Percentiles rank a stretch among this genome's conserved stretches.
These are phyloP conservation scores for Heliothis subflexa DNA, from an alignment of 1,140 invertebrate species.

Conservation along the genomic window DNA sequence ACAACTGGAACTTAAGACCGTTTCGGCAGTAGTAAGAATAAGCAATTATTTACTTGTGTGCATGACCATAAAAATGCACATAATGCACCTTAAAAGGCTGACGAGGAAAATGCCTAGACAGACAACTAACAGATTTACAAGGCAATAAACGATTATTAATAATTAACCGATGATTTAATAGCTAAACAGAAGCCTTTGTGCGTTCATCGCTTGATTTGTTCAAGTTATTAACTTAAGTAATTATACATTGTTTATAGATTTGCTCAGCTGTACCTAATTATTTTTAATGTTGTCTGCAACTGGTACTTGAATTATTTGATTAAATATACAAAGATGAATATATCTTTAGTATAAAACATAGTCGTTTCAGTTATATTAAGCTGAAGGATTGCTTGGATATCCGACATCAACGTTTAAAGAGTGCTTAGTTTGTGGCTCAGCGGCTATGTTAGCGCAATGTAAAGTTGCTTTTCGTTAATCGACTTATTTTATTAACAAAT, in stretches of 20 bases:
- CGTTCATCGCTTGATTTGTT: slow-evolving; percentile 26
- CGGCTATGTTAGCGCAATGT: too few relatives aligned
- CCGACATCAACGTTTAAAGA: too few relatives aligned
- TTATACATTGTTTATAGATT: background rate
- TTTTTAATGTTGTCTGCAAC: background rate
- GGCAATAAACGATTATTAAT: slow-evolving; percentile 7
- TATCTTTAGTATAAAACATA: too few relatives aligned
- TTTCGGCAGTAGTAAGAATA: too few relatives aligned
- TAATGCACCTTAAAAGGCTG: background rate
- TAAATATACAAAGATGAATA: too few relatives aligned
- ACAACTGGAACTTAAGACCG: too few relatives aligned
- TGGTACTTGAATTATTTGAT: too few relatives aligned
- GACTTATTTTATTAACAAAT: too few relatives aligned
- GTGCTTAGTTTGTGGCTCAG: too few relatives aligned
- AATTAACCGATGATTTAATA: slow-evolving; percentile 21
- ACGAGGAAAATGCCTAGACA: background rate
- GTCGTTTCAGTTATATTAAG: background rate
- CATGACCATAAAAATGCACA: background rate
- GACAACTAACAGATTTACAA: background rate
- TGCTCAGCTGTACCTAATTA: background rate
- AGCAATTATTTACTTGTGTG: too few relatives aligned
- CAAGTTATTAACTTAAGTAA: slow-evolving; percentile 13
- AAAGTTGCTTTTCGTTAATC: too few relatives aligned
- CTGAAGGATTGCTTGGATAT: too few relatives aligned
- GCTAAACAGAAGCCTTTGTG: slow-evolving; percentile 26